Conservation (phyloP, 1,140 invertebrate genomes). For the Drosophila persimilis region DNA sequence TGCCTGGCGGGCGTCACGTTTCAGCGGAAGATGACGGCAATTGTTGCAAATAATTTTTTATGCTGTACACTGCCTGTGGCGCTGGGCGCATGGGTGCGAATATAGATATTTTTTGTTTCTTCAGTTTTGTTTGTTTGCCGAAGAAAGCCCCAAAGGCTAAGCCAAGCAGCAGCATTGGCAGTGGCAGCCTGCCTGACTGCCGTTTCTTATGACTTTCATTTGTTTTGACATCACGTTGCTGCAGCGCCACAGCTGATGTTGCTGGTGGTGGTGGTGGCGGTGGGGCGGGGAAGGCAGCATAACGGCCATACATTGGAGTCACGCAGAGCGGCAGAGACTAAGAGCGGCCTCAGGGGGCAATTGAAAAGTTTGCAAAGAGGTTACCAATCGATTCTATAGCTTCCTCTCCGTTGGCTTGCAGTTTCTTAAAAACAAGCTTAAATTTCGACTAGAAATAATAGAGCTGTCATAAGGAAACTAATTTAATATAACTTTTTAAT, state of each 20-base stretch:
- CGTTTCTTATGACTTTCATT: slow-evolving; percentile 74
- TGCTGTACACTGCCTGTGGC: slow-evolving; percentile 59
- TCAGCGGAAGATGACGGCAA: slow-evolving; percentile 69
- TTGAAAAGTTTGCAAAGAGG: background rate
- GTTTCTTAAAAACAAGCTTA: background rate
- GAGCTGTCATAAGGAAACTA: no score
- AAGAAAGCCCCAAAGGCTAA: slow-evolving; percentile 29
- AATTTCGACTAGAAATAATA: no score
- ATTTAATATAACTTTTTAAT: no score
- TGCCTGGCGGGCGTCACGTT: slow-evolving; percentile 72
- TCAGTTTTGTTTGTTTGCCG: slow-evolving; percentile 75
- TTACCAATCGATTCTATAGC: background rate
- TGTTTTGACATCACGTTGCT: slow-evolving; percentile 80
- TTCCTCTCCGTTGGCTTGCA: background rate
- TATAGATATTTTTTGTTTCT: slow-evolving; percentile 26
- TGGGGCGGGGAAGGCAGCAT: slow-evolving; percentile 3
- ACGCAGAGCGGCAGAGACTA: slow-evolving; percentile 4
- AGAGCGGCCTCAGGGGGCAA: background rate
- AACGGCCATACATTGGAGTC: slow-evolving; percentile 41
- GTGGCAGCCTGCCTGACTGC: slow-evolving; percentile 26
- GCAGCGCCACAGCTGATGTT: slow-evolving; percentile 25
- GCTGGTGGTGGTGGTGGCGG: background rate
- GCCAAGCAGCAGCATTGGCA: slow-evolving; percentile 25
- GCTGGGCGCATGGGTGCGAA: slow-evolving; percentile 43
- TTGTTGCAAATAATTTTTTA: slow-evolving; percentile 81